phyloP scores from a whole-genome alignment of 2,797 vertebrate genomes.

The Helicolenus hilgendorfi region DNA sequence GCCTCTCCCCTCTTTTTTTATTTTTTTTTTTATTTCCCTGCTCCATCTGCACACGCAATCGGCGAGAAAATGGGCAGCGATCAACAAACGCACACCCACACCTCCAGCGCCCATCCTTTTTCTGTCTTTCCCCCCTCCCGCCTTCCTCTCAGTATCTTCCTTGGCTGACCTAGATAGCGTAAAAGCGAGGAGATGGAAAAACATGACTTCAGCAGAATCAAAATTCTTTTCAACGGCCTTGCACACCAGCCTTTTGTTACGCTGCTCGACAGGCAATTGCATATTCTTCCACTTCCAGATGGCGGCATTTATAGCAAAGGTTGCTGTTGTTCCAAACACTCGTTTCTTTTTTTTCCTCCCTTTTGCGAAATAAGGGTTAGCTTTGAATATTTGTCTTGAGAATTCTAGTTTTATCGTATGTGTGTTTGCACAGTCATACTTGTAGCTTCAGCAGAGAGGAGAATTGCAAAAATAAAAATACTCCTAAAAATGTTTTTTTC shows the following conservation, averaged over 20 bases:
- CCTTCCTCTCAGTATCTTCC: conserved; percentile 47
- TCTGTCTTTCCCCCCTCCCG: background rate
- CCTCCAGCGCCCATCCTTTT: background rate
- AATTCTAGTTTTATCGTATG: background rate
- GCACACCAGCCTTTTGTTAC: conserved; percentile 62
- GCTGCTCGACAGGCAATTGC: conserved; percentile 31
- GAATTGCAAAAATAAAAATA: background rate
- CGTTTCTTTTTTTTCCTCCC: background rate
- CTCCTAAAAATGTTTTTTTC: background rate
- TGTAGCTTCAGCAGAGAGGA: background rate
- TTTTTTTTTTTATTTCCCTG: background rate
- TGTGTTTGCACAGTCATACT: background rate
- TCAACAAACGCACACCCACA: conserved; percentile 22
- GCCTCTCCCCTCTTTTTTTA: background rate
- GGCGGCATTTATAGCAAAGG: conserved; percentile 57
- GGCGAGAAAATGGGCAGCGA: conserved; percentile 39
- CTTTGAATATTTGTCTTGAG: conserved; percentile 5
- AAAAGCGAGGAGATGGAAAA: conserved; percentile 57
- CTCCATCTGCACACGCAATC: conserved; percentile 56
- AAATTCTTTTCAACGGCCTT: conserved; percentile 59
- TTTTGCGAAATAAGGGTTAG: conserved; percentile 1
- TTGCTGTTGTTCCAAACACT: conserved; percentile 29
- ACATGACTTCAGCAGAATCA: conserved; percentile 81
- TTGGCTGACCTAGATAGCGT: conserved; percentile 81
- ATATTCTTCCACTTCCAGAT: conserved; percentile 48